Evolutionary conservation across 2,888 invertebrate species (phyloP), one percentile per base, ranked within the genome.

Genomic region (Pandemis corylana): DNA sequence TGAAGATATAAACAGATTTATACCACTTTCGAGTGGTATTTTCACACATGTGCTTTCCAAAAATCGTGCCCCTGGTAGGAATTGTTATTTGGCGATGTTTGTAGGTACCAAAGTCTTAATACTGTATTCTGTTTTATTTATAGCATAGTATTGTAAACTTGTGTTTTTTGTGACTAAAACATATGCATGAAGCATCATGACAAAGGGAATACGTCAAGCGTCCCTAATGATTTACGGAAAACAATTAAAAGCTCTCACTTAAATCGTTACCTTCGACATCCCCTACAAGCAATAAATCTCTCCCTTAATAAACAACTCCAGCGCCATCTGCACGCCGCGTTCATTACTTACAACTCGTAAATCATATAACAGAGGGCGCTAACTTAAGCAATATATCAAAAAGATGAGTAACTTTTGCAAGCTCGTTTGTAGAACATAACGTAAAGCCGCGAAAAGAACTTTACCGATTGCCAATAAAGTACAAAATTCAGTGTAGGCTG

Each of bases 301-400:
- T 79, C 80, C 79, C 80, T 83, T 80, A 87, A 89, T 89, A 89
- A 89, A 91, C 88, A 89, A 88, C 83, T 85, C 84, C 79, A 78
- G 67, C 82, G 90, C 88, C 91, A 91, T 91, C 91, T 94, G 94
- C 87, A 78, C 85, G 76, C 85, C 81, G 82, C 82, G 83, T 86
- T 91, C 87, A 90, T 92, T 90, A 90, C 88, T 84, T 78, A 90
- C 93, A 93, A 93, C 93, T 94, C 94, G 92, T 79, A 78, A 77
- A 77, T 84, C 81, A 85, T 87, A 85, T 84, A 84, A 86, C 84
- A 92, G 93, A 91, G 90, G 92, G 91, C 90, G 91, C 83, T 84
- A 89, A 91, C 87, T 92, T 90, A 75, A 66, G 81, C 81, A 83
- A 90, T 92, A 85, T 90, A 87, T 91, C 88, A 74, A 69, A 49